phyloP scores from a whole-genome alignment of 2,113 vertebrate genomes.

The Sclerurus mexicanus region DNA sequence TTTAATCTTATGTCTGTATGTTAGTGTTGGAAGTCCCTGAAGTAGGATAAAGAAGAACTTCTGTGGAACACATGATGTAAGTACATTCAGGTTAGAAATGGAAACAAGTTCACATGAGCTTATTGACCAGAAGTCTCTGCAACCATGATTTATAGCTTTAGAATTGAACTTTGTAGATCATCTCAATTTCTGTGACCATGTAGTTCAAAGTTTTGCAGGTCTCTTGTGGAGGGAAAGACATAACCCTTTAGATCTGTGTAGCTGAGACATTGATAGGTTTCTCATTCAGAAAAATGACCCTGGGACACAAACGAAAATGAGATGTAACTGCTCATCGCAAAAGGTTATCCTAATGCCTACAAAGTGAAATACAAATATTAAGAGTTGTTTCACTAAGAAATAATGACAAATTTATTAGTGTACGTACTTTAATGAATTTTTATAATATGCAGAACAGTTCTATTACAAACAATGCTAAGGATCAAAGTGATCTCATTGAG shows the following conservation, averaged over 20 bases:
- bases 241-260: background rate
- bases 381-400: background rate
- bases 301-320: background rate
- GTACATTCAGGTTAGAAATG: background rate
- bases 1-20: background rate
- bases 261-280: background rate
- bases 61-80: background rate
- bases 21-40: background rate
- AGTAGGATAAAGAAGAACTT: background rate
- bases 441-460: background rate
- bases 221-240: background rate
- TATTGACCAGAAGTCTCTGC: slow-evolving; percentile 16
- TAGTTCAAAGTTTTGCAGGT: background rate
- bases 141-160: background rate
- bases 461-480: background rate
- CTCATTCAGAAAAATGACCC: slow-evolving; percentile 25
- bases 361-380: background rate
- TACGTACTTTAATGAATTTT: background rate
- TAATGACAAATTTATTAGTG: background rate
- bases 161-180: background rate
- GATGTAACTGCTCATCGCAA: background rate
- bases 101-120: background rate
- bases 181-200: background rate
- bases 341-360: background rate
- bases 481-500: background rate